Percentiles rank a stretch among this genome's conserved stretches.
Conservation (phyloP, 2,888 invertebrate species). For the Caenorhabditis sp. region DNA sequence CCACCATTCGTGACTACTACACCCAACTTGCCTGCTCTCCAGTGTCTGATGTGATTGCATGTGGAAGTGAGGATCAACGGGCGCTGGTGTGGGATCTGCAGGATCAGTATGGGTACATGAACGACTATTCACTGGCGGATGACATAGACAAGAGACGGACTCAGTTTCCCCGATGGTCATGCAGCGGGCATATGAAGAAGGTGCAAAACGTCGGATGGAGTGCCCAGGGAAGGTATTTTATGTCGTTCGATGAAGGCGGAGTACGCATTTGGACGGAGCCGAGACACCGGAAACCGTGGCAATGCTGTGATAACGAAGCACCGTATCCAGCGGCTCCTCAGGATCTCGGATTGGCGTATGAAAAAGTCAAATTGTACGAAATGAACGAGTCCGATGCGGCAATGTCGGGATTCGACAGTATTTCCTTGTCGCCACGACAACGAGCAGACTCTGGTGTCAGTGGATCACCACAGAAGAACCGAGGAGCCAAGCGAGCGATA, state of each 20-base stretch:
- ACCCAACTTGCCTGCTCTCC: slow-evolving; percentile 62
- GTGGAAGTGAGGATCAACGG: slow-evolving; percentile 56
- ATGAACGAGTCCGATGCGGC: slow-evolving; percentile 42
- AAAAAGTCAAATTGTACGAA: slow-evolving; percentile 26
- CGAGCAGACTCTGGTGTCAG: slow-evolving; percentile 22
- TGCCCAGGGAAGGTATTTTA: slow-evolving; percentile 43
- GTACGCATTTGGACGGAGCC: slow-evolving; percentile 57
- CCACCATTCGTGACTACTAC: slow-evolving; percentile 58
- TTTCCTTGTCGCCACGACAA: slow-evolving; percentile 30
- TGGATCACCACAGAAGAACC: slow-evolving; percentile 36
- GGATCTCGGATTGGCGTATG: slow-evolving; percentile 35
- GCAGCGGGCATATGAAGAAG: slow-evolving; percentile 44
- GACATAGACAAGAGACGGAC: slow-evolving; percentile 37
- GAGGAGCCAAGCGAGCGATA: slow-evolving; percentile 43
- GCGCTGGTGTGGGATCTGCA: slow-evolving; percentile 60
- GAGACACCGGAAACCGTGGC: slow-evolving; percentile 33
- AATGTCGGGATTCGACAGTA: slow-evolving; percentile 42
- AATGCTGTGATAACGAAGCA: slow-evolving; percentile 35
- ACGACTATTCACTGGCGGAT: slow-evolving; percentile 28
- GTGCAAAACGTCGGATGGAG: slow-evolving; percentile 65
- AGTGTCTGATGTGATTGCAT: slow-evolving; percentile 44
- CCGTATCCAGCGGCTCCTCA: neutral
- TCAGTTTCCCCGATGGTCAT: slow-evolving; percentile 31
- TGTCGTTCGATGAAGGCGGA: slow-evolving; percentile 55
- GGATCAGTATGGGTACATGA: slow-evolving; percentile 49